Percentiles rank a stretch among this genome's conserved stretches.
These are phyloP conservation scores for Mus spicilegus DNA, from an alignment of 2,113 vertebrate genomes.

Conservation along the genomic window DNA sequence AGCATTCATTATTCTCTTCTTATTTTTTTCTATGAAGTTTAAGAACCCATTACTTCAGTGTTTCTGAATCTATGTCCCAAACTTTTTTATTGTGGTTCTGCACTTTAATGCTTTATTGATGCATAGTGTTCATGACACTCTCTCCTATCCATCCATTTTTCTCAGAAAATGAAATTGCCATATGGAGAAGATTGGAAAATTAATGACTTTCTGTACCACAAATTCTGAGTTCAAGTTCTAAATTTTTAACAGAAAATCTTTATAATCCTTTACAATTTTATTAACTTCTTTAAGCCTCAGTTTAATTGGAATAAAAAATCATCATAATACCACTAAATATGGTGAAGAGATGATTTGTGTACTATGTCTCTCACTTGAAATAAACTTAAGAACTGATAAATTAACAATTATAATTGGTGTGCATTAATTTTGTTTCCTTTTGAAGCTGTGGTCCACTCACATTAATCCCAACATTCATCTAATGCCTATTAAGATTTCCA, in stretches of 20 bases:
- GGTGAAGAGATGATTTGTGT: not conserved
- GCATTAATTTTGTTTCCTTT: not conserved
- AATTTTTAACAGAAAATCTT: not conserved
- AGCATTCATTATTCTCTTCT: not conserved
- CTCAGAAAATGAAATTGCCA: not conserved
- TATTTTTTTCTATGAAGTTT: not conserved
- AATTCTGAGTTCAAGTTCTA: not conserved
- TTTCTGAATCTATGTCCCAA: rapidly evolving
- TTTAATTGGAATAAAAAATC: not conserved
- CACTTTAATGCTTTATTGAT: not conserved
- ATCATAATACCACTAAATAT: not conserved
- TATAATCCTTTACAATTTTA: not conserved
- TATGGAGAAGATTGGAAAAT: not conserved
- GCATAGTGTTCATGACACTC: not conserved
- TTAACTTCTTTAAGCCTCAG: not conserved
- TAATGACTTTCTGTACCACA: not conserved
- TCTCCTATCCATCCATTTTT: not conserved
- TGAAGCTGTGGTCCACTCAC: not conserved
- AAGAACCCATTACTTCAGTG: not conserved
- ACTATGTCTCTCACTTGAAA: not conserved
- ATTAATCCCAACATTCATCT: not conserved
- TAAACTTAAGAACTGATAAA: not conserved
- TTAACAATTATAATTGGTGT: not conserved
- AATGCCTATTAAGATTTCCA: not conserved
- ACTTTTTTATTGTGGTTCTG: not conserved